phyloP scores from a whole-genome alignment of 2,888 invertebrate species.

The Ophion ventricosus region DNA sequence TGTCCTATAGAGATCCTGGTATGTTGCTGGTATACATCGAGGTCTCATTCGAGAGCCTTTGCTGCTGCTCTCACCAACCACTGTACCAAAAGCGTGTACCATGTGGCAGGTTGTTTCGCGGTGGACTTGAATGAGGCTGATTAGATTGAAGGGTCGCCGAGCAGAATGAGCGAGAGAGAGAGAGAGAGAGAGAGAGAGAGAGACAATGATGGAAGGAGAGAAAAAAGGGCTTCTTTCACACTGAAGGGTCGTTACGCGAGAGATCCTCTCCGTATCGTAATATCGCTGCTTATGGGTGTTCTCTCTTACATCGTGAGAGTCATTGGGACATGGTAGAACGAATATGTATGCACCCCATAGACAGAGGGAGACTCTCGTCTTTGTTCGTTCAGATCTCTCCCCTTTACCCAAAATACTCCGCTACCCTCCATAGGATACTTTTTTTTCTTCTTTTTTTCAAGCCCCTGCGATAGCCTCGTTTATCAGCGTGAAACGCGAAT shows the following conservation, averaged over 20 bases:
- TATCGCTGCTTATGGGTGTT: constrained; percentile 59
- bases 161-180: constrained; percentile 16
- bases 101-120: constrained; percentile 81
- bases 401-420: constrained; percentile 52
- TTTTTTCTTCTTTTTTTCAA: constrained; percentile 30
- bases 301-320: constrained; percentile 40
- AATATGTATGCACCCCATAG: constrained; percentile 38
- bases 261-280: constrained; percentile 61
- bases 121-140: constrained; percentile 79
- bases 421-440: constrained; percentile 1
- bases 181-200: constrained; percentile 43
- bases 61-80: constrained; percentile 26
- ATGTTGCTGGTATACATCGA: constrained; percentile 31
- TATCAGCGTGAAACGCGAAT: constrained; percentile 41
- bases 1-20: constrained; percentile 20
- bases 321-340: constrained; percentile 33
- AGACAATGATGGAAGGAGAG: constrained; percentile 40
- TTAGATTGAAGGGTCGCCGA: constrained; percentile 77
- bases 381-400: constrained; percentile 43
- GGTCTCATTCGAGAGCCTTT: constrained; percentile 50
- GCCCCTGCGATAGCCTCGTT: constrained; percentile 10
- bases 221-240: constrained; percentile 70
- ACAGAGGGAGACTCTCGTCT: constrained; percentile 16
- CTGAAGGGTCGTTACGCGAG: constrained; percentile 76
- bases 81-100: constrained; percentile 65